Percentiles rank a stretch among this genome's conserved stretches.
Evolutionary conservation across 2,113 vertebrate genomes (phyloP).

Genomic region (Zosterops lateralis): DNA sequence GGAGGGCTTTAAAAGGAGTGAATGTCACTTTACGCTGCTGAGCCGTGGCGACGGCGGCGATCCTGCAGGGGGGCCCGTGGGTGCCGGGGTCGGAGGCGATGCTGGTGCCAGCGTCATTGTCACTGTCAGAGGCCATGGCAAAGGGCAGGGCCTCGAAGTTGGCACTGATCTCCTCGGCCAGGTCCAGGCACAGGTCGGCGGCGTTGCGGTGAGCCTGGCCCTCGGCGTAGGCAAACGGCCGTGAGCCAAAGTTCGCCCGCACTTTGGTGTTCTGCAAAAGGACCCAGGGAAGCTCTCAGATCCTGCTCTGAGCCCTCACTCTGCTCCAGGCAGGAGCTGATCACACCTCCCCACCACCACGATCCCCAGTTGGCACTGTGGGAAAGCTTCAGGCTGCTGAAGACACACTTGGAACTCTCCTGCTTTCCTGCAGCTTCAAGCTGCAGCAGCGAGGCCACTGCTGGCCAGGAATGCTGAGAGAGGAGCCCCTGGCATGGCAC

Average conservation of each 20-base stretch:
- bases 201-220: slow-evolving; percentile 96
- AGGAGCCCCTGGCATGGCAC: neutral
- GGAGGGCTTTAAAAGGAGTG: neutral
- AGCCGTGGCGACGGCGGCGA: slow-evolving; percentile 88
- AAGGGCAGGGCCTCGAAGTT: slow-evolving; percentile 98
- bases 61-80: slow-evolving; percentile 92
- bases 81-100: slow-evolving; percentile 91
- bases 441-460: neutral
- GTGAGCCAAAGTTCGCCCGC: slow-evolving; percentile 93
- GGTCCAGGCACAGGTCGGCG: slow-evolving; percentile 91
- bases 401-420: neutral
- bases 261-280: slow-evolving; percentile 91
- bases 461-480: neutral
- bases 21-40: slow-evolving; percentile 83
- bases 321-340: neutral
- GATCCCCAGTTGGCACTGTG: neutral
- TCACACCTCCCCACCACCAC: neutral
- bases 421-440: neutral
- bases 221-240: slow-evolving; percentile 90
- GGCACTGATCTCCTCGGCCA: slow-evolving; percentile 96
- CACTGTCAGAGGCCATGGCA: slow-evolving; percentile 97
- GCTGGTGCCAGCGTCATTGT: slow-evolving; percentile 94
- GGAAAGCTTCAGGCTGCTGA: neutral
- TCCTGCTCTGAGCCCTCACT: neutral
- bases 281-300: neutral